Evolutionary conservation across 2,113 vertebrate species (phyloP).

Genomic region (Buteo buteo): DNA sequence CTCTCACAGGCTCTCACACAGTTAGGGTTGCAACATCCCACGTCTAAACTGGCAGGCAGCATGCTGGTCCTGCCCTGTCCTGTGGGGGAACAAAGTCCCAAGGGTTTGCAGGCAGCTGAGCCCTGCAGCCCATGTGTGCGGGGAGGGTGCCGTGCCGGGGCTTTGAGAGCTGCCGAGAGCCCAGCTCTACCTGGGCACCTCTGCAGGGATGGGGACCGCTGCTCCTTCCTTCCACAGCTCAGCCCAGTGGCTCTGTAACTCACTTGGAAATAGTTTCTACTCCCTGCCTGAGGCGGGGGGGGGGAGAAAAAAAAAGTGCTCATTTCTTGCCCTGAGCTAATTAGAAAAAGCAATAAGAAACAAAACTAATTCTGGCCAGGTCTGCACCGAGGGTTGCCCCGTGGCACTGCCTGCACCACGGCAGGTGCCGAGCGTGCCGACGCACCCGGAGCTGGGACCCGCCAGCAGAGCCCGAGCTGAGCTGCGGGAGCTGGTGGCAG

Average conservation of each 20-base stretch:
- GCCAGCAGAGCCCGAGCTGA: not conserved
- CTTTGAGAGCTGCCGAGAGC: not conserved
- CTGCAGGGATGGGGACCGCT: not conserved
- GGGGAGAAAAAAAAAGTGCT: not conserved
- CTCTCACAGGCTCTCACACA: fast-evolving
- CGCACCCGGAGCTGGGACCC: not conserved
- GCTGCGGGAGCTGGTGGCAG: not conserved
- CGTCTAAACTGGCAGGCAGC: fast-evolving
- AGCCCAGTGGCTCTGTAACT: not conserved
- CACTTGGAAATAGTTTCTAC: not conserved
- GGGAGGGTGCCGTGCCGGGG: not conserved
- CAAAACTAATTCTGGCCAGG: not conserved
- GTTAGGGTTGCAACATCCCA: not conserved
- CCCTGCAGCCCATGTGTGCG: not conserved
- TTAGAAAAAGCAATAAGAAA: not conserved
- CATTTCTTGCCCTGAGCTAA: not conserved
- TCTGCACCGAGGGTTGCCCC: fast-evolving
- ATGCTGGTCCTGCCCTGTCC: not conserved
- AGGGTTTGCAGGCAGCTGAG: not conserved
- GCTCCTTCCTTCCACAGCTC: not conserved
- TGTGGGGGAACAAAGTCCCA: not conserved
- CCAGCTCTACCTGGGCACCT: not conserved
- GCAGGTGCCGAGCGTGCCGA: fast-evolving
- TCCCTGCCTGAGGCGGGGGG: fast-evolving
- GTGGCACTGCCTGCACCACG: fast-evolving